Evolutionary conservation across 2,888 invertebrate genomes (phyloP).

Genomic region (Acronicta leporina): DNA sequence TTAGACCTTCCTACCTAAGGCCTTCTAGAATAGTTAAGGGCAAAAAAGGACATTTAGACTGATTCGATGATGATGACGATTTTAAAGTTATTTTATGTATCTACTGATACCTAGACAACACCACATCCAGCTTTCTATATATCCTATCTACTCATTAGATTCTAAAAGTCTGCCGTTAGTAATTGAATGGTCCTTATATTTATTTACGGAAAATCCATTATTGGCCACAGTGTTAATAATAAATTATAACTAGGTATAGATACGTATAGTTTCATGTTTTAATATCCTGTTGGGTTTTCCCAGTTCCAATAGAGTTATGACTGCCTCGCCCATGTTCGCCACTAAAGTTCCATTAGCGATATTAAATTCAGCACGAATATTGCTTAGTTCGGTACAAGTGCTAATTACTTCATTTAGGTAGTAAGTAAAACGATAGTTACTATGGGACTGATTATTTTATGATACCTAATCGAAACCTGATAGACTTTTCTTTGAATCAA

Average conservation of each 20-base stretch:
- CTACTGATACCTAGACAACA: too few relatives aligned
- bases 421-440: constrained; percentile 5
- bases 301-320: constrained; percentile 41
- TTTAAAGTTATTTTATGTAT: too few relatives aligned
- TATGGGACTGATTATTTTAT: constrained; percentile 23
- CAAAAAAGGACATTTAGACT: too few relatives aligned
- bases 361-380: constrained; percentile 53
- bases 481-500: constrained; percentile 33
- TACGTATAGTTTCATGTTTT: constrained; percentile 12
- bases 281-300: constrained; percentile 57
- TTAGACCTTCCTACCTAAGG: too few relatives aligned
- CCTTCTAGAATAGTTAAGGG: too few relatives aligned
- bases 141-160: too few relatives aligned
- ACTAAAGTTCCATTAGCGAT: constrained; percentile 57
- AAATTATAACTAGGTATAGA: constrained; percentile 14
- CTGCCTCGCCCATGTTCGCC: constrained; percentile 47
- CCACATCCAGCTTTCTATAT: too few relatives aligned
- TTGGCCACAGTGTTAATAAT: constrained; percentile 21
- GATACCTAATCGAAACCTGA: constrained; percentile 5
- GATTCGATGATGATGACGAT: too few relatives aligned
- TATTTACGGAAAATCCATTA: constrained; percentile 6
- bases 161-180: not conserved
- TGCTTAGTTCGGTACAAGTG: constrained; percentile 36
- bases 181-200: constrained; percentile 10
- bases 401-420: constrained; percentile 40